These are phyloP conservation scores for Euplagia quadripunctaria DNA, from an alignment of 2,888 invertebrate genomes.

Conservation along the genomic window DNA sequence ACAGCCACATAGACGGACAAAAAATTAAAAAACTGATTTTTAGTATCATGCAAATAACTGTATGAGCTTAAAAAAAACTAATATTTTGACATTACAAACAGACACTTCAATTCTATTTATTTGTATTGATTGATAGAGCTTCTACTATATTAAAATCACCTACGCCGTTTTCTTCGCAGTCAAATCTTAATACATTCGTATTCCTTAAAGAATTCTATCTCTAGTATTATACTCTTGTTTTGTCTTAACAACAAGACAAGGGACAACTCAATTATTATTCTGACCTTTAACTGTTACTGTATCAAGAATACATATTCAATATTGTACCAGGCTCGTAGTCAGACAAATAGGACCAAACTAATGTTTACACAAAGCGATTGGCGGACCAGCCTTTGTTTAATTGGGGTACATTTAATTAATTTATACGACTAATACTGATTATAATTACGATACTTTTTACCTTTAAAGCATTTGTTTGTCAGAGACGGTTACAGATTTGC, in stretches of 20 bases:
- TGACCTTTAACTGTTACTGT: conserved; percentile 4
- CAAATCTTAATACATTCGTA: background rate
- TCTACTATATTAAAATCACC: background rate
- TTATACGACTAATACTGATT: background rate
- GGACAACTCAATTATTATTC: conserved; percentile 2
- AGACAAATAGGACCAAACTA: conserved; percentile 12
- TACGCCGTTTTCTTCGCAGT: background rate
- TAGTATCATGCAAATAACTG: too few relatives aligned
- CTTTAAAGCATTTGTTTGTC: background rate
- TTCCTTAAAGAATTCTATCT: background rate
- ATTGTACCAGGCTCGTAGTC: background rate
- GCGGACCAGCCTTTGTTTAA: background rate
- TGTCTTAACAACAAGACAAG: background rate
- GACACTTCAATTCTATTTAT: too few relatives aligned
- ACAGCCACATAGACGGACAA: too few relatives aligned
- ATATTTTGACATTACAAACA: too few relatives aligned
- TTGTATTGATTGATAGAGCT: background rate
- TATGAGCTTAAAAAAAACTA: too few relatives aligned
- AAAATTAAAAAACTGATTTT: too few relatives aligned
- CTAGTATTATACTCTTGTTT: background rate
- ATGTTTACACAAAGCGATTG: conserved; percentile 16
- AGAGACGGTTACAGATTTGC: too few relatives aligned
- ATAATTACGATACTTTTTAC: background rate
- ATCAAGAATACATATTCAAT: conserved; percentile 4
- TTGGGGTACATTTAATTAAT: conserved; percentile 8